Evolutionary conservation across 2,888 invertebrate species (phyloP), one percentile per base, ranked within the genome.

Genomic region (Volucella inflata): DNA sequence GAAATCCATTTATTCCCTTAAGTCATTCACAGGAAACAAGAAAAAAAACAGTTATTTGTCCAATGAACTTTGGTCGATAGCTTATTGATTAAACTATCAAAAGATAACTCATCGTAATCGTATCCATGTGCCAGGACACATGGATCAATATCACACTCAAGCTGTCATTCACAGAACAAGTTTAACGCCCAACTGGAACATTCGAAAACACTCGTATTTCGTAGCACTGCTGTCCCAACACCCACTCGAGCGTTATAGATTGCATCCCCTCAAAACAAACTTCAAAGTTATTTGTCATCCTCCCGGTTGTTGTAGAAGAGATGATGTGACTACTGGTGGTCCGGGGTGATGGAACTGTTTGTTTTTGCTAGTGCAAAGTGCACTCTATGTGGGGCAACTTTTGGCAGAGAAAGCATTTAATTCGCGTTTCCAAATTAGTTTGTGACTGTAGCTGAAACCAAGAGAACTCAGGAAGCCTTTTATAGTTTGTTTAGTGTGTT

Each of bases 381-480:
- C 53, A 57, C 44, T 60, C 40, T 8, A 11, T 36, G 51, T 57
- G 51, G 48, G 30, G 10, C 11, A 60, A 68, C 60, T 70, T 64
- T 64, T 21, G 12, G 36, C n/a, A n/a, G 10, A 12, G 60, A 17
- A 53, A 57, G 30, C 60, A 70, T 70, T 70, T 64, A 57, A 70
- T 64, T 64, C 77, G 59, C 57, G 59, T 71, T 64, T 48, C 16
- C 38, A 64, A 78, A 71, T 71, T 78, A 50, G 55, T 70, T 78
- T 77, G 38, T 42, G 44, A 14, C 60, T 46, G 21, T 12, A 51
- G 42, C 14, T 44, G 42, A 76, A 62, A 44, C 46, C 55, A 46
- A 2, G 4, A 17, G 46, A 16, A 57, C 40, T 17, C 46, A 42
- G 30, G 30, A 30, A 30, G 30, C 30, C 30, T 30, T n/a, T 21